phyloP scores from a whole-genome alignment of 2,113 vertebrate species.

The Condylura cristata region DNA sequence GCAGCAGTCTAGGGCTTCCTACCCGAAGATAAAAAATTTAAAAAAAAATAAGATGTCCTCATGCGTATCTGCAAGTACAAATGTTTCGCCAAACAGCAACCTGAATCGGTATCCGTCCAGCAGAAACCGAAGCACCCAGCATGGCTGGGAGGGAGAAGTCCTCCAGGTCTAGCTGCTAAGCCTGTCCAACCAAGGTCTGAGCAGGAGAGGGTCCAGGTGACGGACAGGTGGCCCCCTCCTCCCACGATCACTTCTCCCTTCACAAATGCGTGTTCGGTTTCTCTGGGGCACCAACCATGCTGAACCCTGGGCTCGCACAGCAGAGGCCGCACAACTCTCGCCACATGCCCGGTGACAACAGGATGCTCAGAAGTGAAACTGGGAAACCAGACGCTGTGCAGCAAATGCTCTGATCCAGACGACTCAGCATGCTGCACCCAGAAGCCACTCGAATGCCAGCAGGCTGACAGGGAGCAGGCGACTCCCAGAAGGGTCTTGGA shows the following conservation, averaged over 20 bases:
- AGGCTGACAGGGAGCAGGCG: not conserved
- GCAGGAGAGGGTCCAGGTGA: accelerated
- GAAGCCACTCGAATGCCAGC: too few relatives aligned
- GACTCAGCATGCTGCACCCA: not conserved
- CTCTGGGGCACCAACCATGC: not conserved
- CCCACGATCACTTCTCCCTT: accelerated
- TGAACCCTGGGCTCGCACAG: not conserved
- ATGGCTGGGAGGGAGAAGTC: not conserved
- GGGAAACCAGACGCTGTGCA: not conserved
- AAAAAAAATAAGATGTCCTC: too few relatives aligned
- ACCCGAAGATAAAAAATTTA: too few relatives aligned
- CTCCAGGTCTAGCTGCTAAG: not conserved
- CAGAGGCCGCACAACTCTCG: too few relatives aligned
- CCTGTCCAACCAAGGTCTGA: not conserved
- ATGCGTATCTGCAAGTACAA: not conserved
- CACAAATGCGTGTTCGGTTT: accelerated
- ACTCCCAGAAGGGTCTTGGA: not conserved
- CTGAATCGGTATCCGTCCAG: not conserved
- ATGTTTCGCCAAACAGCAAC: not conserved
- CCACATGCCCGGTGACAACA: not conserved
- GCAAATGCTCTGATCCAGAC: not conserved
- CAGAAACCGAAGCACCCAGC: not conserved
- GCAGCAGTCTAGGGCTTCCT: not conserved
- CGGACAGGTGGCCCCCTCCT: not conserved
- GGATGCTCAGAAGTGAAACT: not conserved